Evolutionary conservation across 2,797 vertebrate genomes (phyloP).

Genomic region (Brachymystax lenok): DNA sequence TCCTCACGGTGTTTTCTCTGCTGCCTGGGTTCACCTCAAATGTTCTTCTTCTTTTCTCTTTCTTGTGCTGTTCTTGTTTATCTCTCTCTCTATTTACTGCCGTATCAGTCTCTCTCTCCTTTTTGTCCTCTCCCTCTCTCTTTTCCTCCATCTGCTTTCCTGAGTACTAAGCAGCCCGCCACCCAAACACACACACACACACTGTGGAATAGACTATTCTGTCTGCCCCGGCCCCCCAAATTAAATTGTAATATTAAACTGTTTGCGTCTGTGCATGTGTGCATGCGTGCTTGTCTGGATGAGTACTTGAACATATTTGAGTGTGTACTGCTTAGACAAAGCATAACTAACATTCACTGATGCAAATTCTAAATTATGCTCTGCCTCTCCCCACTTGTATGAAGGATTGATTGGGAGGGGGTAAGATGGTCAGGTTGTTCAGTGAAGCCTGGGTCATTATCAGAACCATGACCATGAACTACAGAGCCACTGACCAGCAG

Average conservation of each 20-base stretch:
- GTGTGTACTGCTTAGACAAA: no score
- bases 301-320: no score
- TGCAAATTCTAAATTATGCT: not conserved
- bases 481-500: not conserved
- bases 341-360: no score
- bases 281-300: no score
- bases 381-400: not conserved
- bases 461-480: no score
- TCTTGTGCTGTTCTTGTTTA: not conserved
- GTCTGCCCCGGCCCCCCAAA: no score
- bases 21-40: not conserved
- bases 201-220: not conserved
- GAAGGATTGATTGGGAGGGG: not conserved
- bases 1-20: not conserved
- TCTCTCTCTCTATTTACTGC: not conserved
- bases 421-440: not conserved
- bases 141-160: not conserved
- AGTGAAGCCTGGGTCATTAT: not conserved
- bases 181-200: not conserved
- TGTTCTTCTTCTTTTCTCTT: not conserved
- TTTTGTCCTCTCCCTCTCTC: not conserved
- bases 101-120: not conserved
- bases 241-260: no score
- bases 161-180: not conserved
- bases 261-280: no score